These are phyloP conservation scores for Galerucella nymphaeae DNA, from an alignment of 2,888 invertebrate species.

Conservation along the genomic window DNA sequence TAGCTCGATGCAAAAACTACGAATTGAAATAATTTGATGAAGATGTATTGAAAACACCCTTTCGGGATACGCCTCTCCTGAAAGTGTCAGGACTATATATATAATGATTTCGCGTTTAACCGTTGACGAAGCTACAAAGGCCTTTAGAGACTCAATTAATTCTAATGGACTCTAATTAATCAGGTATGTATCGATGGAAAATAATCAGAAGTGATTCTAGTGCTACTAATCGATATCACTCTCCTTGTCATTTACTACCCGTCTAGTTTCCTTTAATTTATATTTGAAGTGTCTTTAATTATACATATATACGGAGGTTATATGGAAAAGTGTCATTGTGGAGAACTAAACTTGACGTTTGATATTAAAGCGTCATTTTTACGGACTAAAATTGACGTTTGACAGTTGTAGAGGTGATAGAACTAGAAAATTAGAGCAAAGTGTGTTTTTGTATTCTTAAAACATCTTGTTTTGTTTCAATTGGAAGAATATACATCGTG, in stretches of 20 bases:
- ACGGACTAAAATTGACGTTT: too few species aligned
- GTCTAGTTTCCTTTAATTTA: neutral
- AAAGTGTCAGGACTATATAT: conserved; percentile 2
- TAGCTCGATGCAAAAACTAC: neutral
- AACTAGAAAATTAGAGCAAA: too few species aligned
- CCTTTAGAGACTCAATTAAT: conserved; percentile 42
- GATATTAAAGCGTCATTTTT: too few species aligned
- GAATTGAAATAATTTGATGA: neutral
- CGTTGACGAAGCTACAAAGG: conserved; percentile 41
- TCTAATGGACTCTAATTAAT: conserved; percentile 44
- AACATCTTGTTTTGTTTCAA: neutral
- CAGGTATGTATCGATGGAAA: conserved; percentile 38
- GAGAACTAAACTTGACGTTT: too few species aligned
- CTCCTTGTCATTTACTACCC: neutral
- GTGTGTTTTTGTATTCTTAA: too few species aligned
- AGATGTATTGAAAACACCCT: neutral
- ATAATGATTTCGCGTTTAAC: conserved; percentile 35
- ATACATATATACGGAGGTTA: neutral
- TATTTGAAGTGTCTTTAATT: neutral
- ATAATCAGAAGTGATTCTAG: conserved; percentile 34
- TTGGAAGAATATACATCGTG: neutral
- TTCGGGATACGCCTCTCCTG: neutral
- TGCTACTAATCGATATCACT: conserved; percentile 21
- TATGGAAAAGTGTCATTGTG: too few species aligned
- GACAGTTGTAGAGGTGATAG: too few species aligned